phyloP scores from a whole-genome alignment of 1,140 invertebrate genomes.

The Lamellibrachia luymesi region DNA sequence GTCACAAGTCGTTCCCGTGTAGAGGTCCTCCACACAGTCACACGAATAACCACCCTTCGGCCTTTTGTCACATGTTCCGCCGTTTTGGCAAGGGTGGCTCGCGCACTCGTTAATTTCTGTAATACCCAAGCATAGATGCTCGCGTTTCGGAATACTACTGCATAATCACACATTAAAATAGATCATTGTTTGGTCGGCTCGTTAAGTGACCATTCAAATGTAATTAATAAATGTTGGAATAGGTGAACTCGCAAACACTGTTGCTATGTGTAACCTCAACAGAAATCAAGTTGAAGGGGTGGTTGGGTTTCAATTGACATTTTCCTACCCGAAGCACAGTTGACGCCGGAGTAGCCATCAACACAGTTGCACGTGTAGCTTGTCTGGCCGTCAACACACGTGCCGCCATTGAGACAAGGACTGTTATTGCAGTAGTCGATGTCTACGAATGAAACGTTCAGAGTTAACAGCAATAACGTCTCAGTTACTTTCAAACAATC shows the following conservation, averaged over 20 bases:
- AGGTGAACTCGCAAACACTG: too few species aligned
- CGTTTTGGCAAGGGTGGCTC: not conserved
- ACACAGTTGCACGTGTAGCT: conserved; percentile 46
- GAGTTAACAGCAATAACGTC: too few species aligned
- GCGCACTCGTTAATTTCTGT: not conserved
- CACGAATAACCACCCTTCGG: not conserved
- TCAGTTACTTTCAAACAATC: too few species aligned
- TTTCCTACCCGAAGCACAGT: conserved; percentile 31
- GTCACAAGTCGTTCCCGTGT: not conserved
- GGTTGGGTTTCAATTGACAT: too few species aligned
- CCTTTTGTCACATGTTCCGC: not conserved
- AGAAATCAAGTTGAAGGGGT: too few species aligned
- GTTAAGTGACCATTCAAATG: too few species aligned
- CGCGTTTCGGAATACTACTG: too few species aligned
- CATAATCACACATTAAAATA: too few species aligned
- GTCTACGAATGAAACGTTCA: not conserved
- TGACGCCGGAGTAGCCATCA: conserved; percentile 38
- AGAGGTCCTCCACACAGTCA: not conserved
- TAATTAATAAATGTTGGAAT: too few species aligned
- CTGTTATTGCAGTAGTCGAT: conserved; percentile 61
- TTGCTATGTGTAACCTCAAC: too few species aligned
- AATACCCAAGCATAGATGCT: too few species aligned
- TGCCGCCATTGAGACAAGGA: conserved; percentile 87
- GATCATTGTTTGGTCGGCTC: too few species aligned
- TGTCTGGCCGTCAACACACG: conserved; percentile 62